Conservation (phyloP, 2,113 vertebrate genomes). For the Xiphophorus hellerii region DNA sequence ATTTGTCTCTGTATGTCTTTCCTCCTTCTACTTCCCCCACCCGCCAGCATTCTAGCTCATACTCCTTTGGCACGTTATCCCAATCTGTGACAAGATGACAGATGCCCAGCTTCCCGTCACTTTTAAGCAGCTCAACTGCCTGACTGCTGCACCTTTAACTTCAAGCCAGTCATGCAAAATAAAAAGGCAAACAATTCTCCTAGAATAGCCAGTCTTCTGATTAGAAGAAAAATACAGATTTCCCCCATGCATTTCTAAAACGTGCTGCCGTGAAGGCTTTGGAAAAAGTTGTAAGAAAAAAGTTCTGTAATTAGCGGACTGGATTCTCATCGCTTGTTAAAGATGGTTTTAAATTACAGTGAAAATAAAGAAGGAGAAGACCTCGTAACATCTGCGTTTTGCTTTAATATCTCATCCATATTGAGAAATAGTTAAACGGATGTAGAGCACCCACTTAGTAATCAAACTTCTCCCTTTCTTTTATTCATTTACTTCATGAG, state of each 20-base stretch:
- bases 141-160: conserved; percentile 47
- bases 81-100: conserved; percentile 53
- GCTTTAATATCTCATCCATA: conserved; percentile 23
- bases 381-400: conserved; percentile 14
- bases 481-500: conserved; percentile 54
- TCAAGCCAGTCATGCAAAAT: conserved; percentile 46
- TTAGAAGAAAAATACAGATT: conserved; percentile 26
- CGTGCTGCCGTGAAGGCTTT: conserved; percentile 30
- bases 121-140: conserved; percentile 37
- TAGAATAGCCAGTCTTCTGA: conserved; percentile 9
- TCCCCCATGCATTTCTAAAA: conserved; percentile 30
- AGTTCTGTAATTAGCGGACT: conserved; percentile 25
- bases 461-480: conserved; percentile 47
- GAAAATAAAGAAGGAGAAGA: conserved; percentile 19
- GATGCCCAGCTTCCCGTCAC: conserved; percentile 29
- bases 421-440: conserved; percentile 32
- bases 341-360: conserved; percentile 44
- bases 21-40: neutral
- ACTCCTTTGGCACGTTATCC: conserved; percentile 38
- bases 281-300: conserved; percentile 40
- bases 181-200: conserved; percentile 6
- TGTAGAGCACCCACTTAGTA: conserved; percentile 34
- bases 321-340: conserved; percentile 37
- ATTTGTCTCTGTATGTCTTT: conserved; percentile 12
- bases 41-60: conserved; percentile 1